Evolutionary conservation across 1,140 invertebrate species (phyloP).

Genomic region (Drosophila pseudoananassae): DNA sequence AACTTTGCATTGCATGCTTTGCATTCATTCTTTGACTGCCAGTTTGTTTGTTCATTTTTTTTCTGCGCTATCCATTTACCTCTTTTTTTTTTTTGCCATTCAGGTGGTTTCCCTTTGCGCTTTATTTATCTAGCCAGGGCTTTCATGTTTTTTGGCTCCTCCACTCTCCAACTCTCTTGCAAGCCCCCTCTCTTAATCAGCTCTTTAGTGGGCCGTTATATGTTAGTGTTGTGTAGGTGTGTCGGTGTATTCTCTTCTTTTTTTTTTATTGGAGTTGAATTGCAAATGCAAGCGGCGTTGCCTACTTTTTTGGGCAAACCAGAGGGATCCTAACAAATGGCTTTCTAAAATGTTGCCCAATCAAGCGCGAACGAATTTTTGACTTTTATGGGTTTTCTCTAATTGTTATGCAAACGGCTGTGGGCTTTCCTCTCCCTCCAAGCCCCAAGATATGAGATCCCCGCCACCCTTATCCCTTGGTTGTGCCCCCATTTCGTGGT

Average conservation of each 20-base stretch:
- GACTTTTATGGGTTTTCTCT: constrained; percentile 64
- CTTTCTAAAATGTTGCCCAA: constrained; percentile 51
- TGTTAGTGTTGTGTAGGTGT: background rate
- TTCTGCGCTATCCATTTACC: constrained; percentile 38
- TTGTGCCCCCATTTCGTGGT: constrained; percentile 51
- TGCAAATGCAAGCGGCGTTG: constrained; percentile 38
- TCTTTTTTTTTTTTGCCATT: constrained; percentile 36
- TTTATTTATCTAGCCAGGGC: constrained; percentile 55
- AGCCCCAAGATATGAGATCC: constrained; percentile 8
- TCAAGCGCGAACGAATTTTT: constrained; percentile 57
- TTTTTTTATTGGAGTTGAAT: constrained; percentile 32
- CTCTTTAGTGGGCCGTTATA: constrained; percentile 20
- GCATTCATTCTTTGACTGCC: constrained; percentile 28
- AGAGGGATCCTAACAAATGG: constrained; percentile 32
- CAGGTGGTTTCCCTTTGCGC: constrained; percentile 25
- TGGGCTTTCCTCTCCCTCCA: background rate
- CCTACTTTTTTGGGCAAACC: constrained; percentile 41
- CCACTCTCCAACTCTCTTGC: background rate
- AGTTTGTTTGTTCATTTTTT: constrained; percentile 28
- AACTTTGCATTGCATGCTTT: constrained; percentile 57
- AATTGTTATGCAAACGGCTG: constrained; percentile 70
- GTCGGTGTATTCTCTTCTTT: constrained; percentile 7
- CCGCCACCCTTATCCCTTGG: background rate
- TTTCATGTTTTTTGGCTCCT: constrained; percentile 44
- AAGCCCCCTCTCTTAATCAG: constrained; percentile 35